Evolutionary conservation across 2,113 vertebrate species (phyloP), one percentile per base, ranked within the genome.

Genomic region (Pagrus major): DNA sequence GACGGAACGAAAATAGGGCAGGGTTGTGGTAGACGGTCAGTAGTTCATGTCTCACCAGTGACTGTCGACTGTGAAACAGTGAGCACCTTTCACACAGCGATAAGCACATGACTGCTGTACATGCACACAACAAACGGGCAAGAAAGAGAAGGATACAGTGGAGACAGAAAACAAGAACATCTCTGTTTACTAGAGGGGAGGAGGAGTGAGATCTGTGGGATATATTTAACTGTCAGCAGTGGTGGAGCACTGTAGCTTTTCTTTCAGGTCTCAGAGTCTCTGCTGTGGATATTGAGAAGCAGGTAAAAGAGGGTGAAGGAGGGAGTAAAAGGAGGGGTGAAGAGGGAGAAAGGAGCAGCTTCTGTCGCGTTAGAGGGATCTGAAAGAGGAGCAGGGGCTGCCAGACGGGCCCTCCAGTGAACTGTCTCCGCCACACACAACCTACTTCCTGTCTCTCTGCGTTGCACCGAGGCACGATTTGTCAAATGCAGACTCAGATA

Each of bases 361-460:
- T 14, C 11, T 12, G 71, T 61, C 55, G 12, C 51, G 61, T 84
- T 31, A 33, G 59, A 42, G 61, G 59, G 64, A 51, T 81, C 91
- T 91, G 86, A 92, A 93, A 90, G 90, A 91, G 89, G 90, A 92
- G 92, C 93, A 92, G 94, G 86, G 49, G 12, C 87, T 83, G 92
- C 95, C 95, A 96, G 95, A 92, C 93, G 92, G 93, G 85, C 93
- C 94, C 95, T 95, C 90, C 89, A 89, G 88, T 93, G 95, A 95
- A 93, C 90, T 66, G 93, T 93, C 94, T 95, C 95, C 93, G 92
- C 88, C 93, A 89, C 37, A 88, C 83, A 70, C 63, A 87, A 92
- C 91, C 93, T 92, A 94, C 95, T 96, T 97, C 96, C 97, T 96
- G 95, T 94, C 92, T 94, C 81, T 78, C 66, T 16, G 55, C 84